phyloP scores from a whole-genome alignment of 1,140 invertebrate genomes.

The Steinernema feltiae region DNA sequence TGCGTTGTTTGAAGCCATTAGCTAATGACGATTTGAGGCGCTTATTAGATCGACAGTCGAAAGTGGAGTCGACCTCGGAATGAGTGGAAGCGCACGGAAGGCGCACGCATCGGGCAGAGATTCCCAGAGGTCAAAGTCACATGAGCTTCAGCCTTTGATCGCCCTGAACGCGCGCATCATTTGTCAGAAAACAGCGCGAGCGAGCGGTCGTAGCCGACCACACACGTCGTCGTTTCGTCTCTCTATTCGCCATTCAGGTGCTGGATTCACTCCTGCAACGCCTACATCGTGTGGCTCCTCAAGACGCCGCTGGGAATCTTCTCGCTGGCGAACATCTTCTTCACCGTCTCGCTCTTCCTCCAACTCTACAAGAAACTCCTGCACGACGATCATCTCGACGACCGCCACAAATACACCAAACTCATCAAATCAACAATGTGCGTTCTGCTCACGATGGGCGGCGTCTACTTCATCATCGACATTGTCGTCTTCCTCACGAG shows the following conservation, averaged over 20 bases:
- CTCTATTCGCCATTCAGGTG: not conserved
- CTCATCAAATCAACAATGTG: not conserved
- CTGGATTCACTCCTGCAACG: not conserved
- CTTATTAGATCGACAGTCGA: too few relatives aligned
- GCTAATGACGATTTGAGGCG: too few relatives aligned
- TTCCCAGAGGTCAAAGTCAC: too few relatives aligned
- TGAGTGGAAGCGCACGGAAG: too few relatives aligned
- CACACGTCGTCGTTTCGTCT: too few relatives aligned
- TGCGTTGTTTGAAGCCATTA: too few relatives aligned
- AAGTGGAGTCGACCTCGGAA: too few relatives aligned
- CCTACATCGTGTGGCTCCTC: not conserved
- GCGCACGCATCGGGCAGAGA: too few relatives aligned
- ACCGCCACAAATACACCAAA: not conserved
- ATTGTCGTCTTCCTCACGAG: not conserved
- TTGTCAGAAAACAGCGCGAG: too few relatives aligned
- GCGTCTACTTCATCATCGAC: conserved; percentile 5
- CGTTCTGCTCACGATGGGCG: not conserved
- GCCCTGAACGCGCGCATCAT: too few relatives aligned
- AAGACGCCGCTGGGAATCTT: not conserved
- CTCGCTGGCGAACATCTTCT: conserved; percentile 5
- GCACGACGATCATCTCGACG: not conserved
- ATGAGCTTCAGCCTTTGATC: too few relatives aligned
- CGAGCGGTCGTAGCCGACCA: too few relatives aligned
- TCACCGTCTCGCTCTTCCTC: not conserved
- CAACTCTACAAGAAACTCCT: conserved; percentile 3